These are phyloP conservation scores for Acleris laterana DNA, from an alignment of 2,888 invertebrate genomes.

Conservation along the genomic window DNA sequence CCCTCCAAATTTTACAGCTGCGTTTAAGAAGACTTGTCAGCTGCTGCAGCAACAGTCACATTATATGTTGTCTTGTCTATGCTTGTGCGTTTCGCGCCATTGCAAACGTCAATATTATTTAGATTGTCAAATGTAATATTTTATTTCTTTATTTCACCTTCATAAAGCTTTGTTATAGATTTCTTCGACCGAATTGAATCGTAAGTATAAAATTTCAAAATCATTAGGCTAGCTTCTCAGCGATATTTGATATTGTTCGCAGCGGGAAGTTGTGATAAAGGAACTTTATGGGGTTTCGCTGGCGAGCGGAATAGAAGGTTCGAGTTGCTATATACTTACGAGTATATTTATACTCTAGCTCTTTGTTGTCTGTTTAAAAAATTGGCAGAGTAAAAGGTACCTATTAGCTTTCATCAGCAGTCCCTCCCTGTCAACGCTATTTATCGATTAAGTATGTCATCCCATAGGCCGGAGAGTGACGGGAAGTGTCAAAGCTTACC, in stretches of 20 bases:
- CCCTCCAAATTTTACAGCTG: background rate
- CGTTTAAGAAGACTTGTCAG: constrained; percentile 4
- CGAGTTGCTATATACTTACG: background rate
- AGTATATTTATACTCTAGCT: too few relatives aligned
- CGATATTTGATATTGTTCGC: constrained; percentile 14
- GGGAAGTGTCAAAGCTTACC: too few relatives aligned
- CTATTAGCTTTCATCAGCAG: too few relatives aligned
- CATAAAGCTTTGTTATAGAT: background rate
- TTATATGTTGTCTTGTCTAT: constrained; percentile 2
- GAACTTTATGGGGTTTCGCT: constrained; percentile 4
- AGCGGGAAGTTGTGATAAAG: constrained; percentile 5
- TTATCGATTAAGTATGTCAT: too few relatives aligned
- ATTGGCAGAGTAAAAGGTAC: too few relatives aligned
- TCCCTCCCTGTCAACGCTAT: too few relatives aligned
- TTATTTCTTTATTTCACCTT: too few relatives aligned
- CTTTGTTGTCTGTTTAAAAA: too few relatives aligned
- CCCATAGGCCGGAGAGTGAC: too few relatives aligned
- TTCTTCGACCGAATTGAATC: background rate
- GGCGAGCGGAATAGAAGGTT: background rate
- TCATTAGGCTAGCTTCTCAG: constrained; percentile 9
- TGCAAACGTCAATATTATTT: background rate
- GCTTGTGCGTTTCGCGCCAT: background rate
- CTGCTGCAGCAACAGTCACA: background rate
- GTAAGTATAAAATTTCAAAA: constrained; percentile 17
- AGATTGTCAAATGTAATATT: too few relatives aligned